Evolutionary conservation across 2,797 vertebrate genomes (phyloP).

Genomic region (Benthosema pterotum): DNA sequence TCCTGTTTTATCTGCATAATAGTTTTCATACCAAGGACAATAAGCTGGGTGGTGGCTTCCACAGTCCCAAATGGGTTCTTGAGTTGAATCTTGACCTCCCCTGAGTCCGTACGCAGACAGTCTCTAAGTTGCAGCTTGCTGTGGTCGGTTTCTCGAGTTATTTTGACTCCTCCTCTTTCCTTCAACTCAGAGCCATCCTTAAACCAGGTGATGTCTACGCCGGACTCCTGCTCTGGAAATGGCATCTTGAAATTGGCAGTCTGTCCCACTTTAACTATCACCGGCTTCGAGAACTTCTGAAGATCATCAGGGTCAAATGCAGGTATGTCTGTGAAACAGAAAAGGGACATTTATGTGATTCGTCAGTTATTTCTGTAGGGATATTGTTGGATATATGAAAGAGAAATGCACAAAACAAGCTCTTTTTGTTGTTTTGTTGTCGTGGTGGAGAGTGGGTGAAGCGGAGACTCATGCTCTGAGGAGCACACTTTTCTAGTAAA

Average conservation of each 20-base stretch:
- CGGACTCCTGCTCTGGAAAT: conserved; percentile 79
- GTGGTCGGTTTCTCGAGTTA: conserved; percentile 76
- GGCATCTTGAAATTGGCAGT: conserved; percentile 81
- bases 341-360: background rate
- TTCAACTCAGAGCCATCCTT: conserved; percentile 79
- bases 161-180: conserved; percentile 72
- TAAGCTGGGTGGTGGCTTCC: conserved; percentile 76
- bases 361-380: background rate
- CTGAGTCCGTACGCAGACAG: conserved; percentile 77
- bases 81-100: conserved; percentile 85
- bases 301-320: conserved; percentile 78
- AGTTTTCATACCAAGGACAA: conserved; percentile 79
- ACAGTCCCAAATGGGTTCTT: conserved; percentile 80
- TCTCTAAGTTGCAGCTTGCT: conserved; percentile 81
- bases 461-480: too few relatives aligned
- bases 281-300: conserved; percentile 80
- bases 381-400: too few relatives aligned
- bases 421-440: too few relatives aligned
- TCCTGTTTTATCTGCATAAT: conserved; percentile 8
- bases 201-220: conserved; percentile 80
- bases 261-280: conserved; percentile 82
- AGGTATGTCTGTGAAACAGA: conserved; percentile 73
- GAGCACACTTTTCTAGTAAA: too few relatives aligned
- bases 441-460: too few relatives aligned
- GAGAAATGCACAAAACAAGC: too few relatives aligned